Evolutionary conservation across 2,888 invertebrate species (phyloP).

Genomic region (Meteorus cinctellus): DNA sequence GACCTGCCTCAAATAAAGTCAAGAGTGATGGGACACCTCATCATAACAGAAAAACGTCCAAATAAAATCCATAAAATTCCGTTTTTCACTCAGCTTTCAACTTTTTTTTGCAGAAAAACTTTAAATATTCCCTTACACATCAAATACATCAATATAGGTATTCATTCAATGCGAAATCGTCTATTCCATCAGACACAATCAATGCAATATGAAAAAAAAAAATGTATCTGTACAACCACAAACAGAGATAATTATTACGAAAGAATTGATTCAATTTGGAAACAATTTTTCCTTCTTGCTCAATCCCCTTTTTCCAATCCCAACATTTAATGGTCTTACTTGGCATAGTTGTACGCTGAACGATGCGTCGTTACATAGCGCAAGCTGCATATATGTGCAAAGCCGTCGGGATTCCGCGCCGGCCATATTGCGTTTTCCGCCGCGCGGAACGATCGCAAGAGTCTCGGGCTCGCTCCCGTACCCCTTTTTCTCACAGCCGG

Average conservation of each 20-base stretch:
- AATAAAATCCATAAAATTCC: neutral
- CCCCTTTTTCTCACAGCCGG: conserved; percentile 53
- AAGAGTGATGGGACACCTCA: conserved; percentile 45
- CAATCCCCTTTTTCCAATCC: neutral
- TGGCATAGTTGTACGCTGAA: conserved; percentile 37
- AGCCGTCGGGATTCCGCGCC: conserved; percentile 44
- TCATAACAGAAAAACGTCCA: conserved; percentile 53
- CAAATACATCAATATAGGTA: too few relatives aligned
- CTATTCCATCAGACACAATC: too few relatives aligned
- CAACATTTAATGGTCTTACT: conserved; percentile 15
- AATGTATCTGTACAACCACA: neutral
- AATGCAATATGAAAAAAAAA: too few relatives aligned
- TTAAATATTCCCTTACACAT: too few relatives aligned
- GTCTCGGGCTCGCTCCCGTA: conserved; percentile 33
- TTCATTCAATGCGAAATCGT: too few relatives aligned
- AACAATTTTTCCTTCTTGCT: neutral
- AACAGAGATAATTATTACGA: neutral
- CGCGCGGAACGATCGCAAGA: conserved; percentile 50
- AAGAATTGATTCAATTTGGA: neutral
- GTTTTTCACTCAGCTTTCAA: neutral
- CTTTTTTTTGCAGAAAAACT: too few relatives aligned
- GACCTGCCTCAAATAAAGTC: conserved; percentile 61
- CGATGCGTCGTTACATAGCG: conserved; percentile 9
- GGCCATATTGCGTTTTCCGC: conserved; percentile 50
- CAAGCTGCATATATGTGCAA: neutral